Evolutionary conservation across 1,140 invertebrate species (phyloP).

Genomic region (Meloidogyne floridensis): DNA sequence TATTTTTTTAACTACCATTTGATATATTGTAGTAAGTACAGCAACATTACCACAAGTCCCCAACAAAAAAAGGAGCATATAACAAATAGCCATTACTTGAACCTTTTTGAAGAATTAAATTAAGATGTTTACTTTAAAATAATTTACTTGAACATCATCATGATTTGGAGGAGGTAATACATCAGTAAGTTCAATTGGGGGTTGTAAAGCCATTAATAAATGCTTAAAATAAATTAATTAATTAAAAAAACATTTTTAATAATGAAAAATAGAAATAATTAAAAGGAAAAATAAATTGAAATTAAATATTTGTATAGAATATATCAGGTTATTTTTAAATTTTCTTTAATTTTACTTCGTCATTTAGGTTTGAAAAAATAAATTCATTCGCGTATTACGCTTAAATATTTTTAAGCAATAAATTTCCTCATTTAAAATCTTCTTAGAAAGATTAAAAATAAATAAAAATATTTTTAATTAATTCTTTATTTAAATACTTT

Average conservation of each 20-base stretch:
- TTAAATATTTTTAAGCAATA: too few species aligned
- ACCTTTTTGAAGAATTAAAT: constrained; percentile 53
- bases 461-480: too few species aligned
- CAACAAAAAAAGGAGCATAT: constrained; percentile 60
- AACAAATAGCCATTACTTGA: constrained; percentile 61
- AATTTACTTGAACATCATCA: constrained; percentile 49
- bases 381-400: too few species aligned
- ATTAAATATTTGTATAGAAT: neutral
- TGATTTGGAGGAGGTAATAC: constrained; percentile 64
- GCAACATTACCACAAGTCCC: constrained; percentile 65
- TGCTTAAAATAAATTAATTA: constrained; percentile 40
- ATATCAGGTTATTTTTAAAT: too few species aligned
- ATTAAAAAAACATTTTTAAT: neutral
- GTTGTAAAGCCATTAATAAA: constrained; percentile 41
- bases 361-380: too few species aligned
- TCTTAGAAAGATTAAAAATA: too few species aligned
- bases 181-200: constrained; percentile 56
- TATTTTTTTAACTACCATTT: constrained; percentile 45
- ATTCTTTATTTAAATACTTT: too few species aligned
- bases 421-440: too few species aligned
- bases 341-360: too few species aligned
- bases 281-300: neutral
- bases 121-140: constrained; percentile 34
- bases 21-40: constrained; percentile 63
- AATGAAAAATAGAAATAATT: neutral